Evolutionary conservation across 1,140 invertebrate species (phyloP).

Genomic region (Choristoneura fumiferana): DNA sequence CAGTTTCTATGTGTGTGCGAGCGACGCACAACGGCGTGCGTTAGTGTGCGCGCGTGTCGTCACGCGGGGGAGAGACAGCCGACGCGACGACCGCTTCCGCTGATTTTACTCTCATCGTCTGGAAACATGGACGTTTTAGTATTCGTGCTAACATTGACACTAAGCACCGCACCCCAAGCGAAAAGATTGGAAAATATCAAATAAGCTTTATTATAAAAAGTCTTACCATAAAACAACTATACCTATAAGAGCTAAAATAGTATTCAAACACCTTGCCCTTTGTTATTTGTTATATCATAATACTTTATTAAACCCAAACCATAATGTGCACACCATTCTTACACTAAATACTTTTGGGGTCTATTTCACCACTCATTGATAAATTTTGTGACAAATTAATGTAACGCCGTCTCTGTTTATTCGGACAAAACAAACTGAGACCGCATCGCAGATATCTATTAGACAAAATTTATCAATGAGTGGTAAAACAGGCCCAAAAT

Average conservation of each 20-base stretch:
- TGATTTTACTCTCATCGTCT: slow-evolving; percentile 73
- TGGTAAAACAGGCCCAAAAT: too few species aligned
- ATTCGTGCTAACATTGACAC: too few species aligned
- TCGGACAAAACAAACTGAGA: too few species aligned
- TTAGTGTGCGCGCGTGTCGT: slow-evolving; percentile 60
- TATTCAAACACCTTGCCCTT: neutral
- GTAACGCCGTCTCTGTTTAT: too few species aligned
- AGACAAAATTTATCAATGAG: too few species aligned
- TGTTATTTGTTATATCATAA: neutral
- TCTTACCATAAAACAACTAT: neutral
- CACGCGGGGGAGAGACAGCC: slow-evolving; percentile 74
- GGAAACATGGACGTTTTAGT: slow-evolving; percentile 18
- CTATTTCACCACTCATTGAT: too few species aligned
- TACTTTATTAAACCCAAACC: neutral
- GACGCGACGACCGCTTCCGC: slow-evolving; percentile 64
- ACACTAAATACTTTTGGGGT: too few species aligned
- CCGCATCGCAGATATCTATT: too few species aligned
- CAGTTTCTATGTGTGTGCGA: neutral
- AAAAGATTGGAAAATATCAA: neutral
- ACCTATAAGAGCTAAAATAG: neutral
- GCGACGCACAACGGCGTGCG: neutral
- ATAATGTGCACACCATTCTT: neutral
- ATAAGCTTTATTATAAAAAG: neutral
- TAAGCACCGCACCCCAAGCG: neutral
- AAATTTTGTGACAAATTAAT: too few species aligned